Base-by-base conservation (phyloP, 1,140 invertebrate genomes). In the Atta colombica region DNA sequence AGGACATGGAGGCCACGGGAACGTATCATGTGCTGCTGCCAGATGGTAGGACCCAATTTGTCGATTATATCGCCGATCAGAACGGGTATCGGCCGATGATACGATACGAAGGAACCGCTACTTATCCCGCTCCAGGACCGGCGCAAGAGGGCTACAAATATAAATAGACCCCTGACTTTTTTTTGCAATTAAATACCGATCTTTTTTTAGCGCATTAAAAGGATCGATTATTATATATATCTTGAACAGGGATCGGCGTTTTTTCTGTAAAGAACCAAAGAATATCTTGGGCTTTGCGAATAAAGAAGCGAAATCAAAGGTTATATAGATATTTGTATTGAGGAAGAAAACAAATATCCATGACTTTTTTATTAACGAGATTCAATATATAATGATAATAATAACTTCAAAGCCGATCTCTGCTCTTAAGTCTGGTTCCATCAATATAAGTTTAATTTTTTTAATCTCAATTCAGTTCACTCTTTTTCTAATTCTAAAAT, bases 51-150 rank as follows among this genome's bases (percentile, higher is more conserved):
- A 96, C 95, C 49, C 96, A 97, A 93, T 96, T 96, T 45, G 97
- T 97, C 5, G 96, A 97, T 87, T 97, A 97, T 80, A 94, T 96
- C 61, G 96, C 97, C 3, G 96, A 97, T n/a, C 96, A 95, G 10
- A 96, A 95, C 85, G 97, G 97, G 39, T 97, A 97, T 94, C 96
- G 96, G 77, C 97, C 97, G 28, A 96, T 96, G 93, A 96, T 97
- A 77, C 96, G 96, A 89, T 97, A 97, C 94, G 97, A 97, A 92
- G 97, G 96, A n/a, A 96, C 96, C 10, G 96, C 96, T 0, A 92
- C 92, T 4, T 94, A 94, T 77, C 94, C 94, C 7, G 93, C 93
- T 21, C 86, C 93, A 55, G 93, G 87, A 68, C 77, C 89, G 86
- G 93, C 58, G 92, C 92, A 94, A 87, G 96, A 96, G 18, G 96